These are phyloP conservation scores for Bos indicus DNA, from an alignment of 2,113 vertebrate genomes.

Conservation along the genomic window DNA sequence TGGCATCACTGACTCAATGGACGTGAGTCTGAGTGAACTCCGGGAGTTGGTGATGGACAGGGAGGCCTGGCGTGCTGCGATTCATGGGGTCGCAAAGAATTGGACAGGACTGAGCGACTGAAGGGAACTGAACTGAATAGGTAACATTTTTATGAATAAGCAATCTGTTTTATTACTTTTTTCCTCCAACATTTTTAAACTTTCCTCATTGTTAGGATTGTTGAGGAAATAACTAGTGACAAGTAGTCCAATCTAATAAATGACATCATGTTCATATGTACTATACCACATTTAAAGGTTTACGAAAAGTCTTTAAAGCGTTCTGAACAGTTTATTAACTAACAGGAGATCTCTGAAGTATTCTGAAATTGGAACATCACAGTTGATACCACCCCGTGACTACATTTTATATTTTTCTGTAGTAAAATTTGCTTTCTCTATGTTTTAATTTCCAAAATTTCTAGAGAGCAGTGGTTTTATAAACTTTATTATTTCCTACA, in stretches of 20 bases:
- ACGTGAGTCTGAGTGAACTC: too few species aligned
- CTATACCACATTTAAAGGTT: background rate
- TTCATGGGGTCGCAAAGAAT: too few species aligned
- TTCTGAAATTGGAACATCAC: background rate
- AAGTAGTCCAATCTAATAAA: background rate
- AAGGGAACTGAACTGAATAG: too few species aligned
- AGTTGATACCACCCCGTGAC: background rate
- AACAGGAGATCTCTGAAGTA: background rate
- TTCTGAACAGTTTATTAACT: background rate
- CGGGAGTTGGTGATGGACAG: too few species aligned
- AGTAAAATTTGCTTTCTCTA: background rate
- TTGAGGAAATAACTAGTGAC: background rate
- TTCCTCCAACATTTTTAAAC: background rate
- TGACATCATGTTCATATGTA: background rate
- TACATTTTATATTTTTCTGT: constrained; percentile 12
- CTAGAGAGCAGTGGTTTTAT: background rate
- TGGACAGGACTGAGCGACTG: too few species aligned
- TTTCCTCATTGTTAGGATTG: background rate
- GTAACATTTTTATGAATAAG: background rate
- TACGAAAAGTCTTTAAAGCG: background rate
- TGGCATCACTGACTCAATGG: too few species aligned
- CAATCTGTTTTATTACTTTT: background rate
- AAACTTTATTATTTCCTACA: background rate
- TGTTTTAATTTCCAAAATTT: background rate
- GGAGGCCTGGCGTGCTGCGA: too few species aligned